These are phyloP conservation scores for Lumbricus terrestris DNA, from an alignment of 2,888 invertebrate species.

Conservation along the genomic window DNA sequence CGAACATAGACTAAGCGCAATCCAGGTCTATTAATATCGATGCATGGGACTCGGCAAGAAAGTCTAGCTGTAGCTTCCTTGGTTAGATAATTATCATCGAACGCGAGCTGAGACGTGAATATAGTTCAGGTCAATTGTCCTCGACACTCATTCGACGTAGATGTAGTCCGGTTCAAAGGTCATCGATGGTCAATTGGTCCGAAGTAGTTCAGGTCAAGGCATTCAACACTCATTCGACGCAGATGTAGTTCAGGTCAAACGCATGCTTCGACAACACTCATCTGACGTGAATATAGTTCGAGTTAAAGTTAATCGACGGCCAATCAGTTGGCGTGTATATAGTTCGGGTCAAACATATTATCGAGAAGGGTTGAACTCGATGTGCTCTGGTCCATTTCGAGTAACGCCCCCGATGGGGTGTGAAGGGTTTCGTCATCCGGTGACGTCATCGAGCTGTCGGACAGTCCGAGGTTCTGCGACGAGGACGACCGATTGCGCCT, in stretches of 20 bases:
- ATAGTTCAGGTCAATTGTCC: no score
- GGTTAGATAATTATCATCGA: no score
- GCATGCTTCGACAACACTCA: neutral
- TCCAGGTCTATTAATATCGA: no score
- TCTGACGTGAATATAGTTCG: neutral
- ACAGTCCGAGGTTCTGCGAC: neutral
- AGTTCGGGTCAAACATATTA: constrained; percentile 8
- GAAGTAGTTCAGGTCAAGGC: no score
- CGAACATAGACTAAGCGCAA: no score
- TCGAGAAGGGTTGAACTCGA: constrained; percentile 6
- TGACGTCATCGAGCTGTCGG: neutral
- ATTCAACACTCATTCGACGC: neutral
- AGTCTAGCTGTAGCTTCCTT: no score
- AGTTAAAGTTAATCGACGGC: neutral
- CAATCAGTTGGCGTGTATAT: neutral
- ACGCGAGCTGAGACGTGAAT: no score
- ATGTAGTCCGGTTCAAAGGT: no score
- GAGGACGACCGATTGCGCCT: neutral
- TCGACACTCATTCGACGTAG: no score
- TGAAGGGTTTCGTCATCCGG: neutral
- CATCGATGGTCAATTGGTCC: no score
- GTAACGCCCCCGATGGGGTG: neutral
- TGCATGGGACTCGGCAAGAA: no score
- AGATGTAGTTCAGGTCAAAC: neutral
- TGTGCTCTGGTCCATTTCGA: constrained; percentile 14